Base-by-base conservation (phyloP, 2,113 vertebrate genomes). In the Cyprinodon tularosa region DNA sequence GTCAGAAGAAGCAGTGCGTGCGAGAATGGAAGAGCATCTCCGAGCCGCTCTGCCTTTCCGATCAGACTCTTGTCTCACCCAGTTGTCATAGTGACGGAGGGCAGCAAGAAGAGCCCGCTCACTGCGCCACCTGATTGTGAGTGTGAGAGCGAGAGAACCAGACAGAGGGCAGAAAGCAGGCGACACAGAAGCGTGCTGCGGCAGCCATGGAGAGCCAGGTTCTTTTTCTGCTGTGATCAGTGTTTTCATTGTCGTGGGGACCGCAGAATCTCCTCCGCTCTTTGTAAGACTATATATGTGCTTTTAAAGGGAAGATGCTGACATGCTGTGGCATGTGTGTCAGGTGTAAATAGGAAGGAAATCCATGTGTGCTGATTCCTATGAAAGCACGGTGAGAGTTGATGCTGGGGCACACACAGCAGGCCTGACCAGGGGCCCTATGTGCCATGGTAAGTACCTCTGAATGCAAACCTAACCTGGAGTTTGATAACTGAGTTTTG, bases 11-110 rank as follows among this genome's bases (percentile, higher is more conserved):
- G n/a, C 70, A 7, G 17, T 57, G 50, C 17, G 72, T 42, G 84
- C 61, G 47, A 39, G 62, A 67, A 63, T 76, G 74, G 67, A 78
- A 74, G 84, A 83, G 63, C 50, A 10, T 22, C 88, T 68, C 72
- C 17, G 80, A 81, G 60, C 70, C 44, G 40, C 63, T 17, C 6
- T 78, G 72, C 77, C 81, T 90, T 90, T 84, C 85, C 83, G 72
- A 77, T 80, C 82, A 87, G 82, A 69, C 59, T 74, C 78, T 88
- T 82, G 79, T 85, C 75, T 89, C 79, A 1, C 74, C 83, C 81
- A 59, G 94, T 96, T 94, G 95, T 93, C 95, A 95, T 95, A 94
- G 92, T 89, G 93, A 96, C 93, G 40, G 76, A 82, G 85, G 90
- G 86, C 86, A 89, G 87, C 83, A 53, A 88, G 84, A 80, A 68